phyloP scores from a whole-genome alignment of 2,113 vertebrate species.

The Saccopteryx leptura region DNA sequence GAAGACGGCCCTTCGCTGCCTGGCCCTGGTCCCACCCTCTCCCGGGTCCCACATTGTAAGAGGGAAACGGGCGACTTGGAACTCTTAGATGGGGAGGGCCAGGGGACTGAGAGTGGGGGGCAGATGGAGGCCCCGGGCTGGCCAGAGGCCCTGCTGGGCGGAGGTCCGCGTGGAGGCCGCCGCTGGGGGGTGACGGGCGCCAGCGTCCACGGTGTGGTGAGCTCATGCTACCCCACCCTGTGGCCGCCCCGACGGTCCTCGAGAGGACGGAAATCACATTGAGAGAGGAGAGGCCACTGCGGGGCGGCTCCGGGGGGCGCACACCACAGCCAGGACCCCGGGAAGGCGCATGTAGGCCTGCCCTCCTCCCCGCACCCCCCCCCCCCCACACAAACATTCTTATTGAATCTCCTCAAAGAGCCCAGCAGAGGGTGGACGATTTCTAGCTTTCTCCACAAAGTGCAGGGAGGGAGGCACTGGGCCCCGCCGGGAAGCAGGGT shows the following conservation, averaged over 20 bases:
- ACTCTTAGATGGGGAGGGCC: too few relatives aligned
- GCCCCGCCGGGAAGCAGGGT: neutral
- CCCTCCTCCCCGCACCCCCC: neutral
- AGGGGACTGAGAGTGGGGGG: neutral
- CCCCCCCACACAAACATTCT: fast-evolving
- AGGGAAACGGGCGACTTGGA: fast-evolving
- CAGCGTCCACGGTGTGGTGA: fast-evolving
- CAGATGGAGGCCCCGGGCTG: fast-evolving
- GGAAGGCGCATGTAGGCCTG: too few relatives aligned
- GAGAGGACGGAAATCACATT: fast-evolving
- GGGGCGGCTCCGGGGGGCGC: neutral
- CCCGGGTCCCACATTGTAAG: fast-evolving
- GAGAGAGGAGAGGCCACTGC: neutral
- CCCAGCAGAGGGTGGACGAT: fast-evolving
- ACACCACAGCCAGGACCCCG: fast-evolving
- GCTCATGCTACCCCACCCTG: fast-evolving
- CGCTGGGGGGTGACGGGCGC: neutral
- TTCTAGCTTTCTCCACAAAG: neutral
- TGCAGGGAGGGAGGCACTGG: neutral
- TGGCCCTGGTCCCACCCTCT: fast-evolving
- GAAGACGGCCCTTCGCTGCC: fast-evolving
- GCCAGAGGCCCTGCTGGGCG: fast-evolving
- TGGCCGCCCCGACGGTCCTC: neutral
- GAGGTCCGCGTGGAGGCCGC: neutral
- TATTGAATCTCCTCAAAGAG: neutral